A percentile compares a stretch with the other conserved stretches of the same genome.
Conservation (phyloP, 2,888 invertebrate genomes). For the Atherix ibis region DNA sequence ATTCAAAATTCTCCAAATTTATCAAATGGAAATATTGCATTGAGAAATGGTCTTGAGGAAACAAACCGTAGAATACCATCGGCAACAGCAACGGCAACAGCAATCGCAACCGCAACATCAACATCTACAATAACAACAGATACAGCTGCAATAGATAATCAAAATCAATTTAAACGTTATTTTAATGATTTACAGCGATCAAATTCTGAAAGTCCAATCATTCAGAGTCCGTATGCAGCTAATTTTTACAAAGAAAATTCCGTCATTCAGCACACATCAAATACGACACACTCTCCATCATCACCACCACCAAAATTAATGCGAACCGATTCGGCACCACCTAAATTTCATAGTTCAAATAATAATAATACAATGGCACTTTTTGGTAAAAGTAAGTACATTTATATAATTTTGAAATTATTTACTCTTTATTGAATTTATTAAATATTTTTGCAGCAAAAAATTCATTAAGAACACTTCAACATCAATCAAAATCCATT, state of each 20-base stretch:
- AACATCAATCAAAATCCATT: constrained; percentile 19
- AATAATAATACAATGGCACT: background rate
- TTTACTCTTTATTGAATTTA: too few species aligned
- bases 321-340: constrained; percentile 13
- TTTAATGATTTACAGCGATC: constrained; percentile 7
- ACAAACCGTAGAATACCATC: too few species aligned
- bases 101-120: constrained; percentile 1
- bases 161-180: constrained; percentile 11
- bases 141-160: constrained; percentile 6
- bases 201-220: background rate
- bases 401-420: background rate
- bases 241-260: constrained; percentile 9
- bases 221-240: background rate
- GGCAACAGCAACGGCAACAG: background rate
- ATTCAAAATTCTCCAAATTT: constrained; percentile 5
- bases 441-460: too few species aligned
- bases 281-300: background rate
- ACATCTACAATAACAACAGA: constrained; percentile 5
- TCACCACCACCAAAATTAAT: constrained; percentile 11
- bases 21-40: constrained; percentile 1
- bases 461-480: constrained; percentile 11
- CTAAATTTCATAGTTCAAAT: background rate
- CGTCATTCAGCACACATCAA: constrained; percentile 9
- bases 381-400: background rate
- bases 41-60: too few species aligned